Evolutionary conservation across 2,113 vertebrate genomes (phyloP).

Genomic region (Corapipo altera): DNA sequence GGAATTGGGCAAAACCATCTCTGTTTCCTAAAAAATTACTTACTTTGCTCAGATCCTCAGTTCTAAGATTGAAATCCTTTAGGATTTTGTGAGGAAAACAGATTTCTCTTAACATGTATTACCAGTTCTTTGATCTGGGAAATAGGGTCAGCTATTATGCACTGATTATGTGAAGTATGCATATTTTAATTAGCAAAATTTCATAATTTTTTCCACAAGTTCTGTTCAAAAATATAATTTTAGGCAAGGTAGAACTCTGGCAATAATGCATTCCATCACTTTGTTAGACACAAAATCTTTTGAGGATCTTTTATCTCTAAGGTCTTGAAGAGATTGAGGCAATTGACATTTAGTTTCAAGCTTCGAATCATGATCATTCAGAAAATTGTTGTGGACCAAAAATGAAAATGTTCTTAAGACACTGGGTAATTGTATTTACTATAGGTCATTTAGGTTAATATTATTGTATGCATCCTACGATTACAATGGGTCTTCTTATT

Average conservation of each 20-base stretch:
- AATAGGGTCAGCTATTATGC: not conserved
- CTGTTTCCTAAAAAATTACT: not conserved
- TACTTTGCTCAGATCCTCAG: not conserved
- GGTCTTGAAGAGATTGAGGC: not conserved
- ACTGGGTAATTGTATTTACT: not conserved
- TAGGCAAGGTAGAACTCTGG: not conserved
- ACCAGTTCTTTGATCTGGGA: constrained; percentile 27
- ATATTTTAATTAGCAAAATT: not conserved
- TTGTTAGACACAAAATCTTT: not conserved
- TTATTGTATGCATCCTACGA: not conserved
- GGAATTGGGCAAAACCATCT: not conserved
- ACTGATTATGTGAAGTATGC: not conserved
- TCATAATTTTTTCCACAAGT: not conserved
- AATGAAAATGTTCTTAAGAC: not conserved
- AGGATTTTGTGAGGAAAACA: not conserved
- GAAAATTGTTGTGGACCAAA: not conserved
- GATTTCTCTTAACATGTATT: not conserved
- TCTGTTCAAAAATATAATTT: not conserved
- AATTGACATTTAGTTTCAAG: not conserved
- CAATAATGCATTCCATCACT: not conserved
- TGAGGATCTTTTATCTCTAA: not conserved
- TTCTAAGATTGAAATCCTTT: not conserved
- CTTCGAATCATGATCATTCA: not conserved
- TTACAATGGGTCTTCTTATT: not conserved
- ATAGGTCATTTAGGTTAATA: not conserved